A percentile compares a stretch with the other conserved stretches of the same genome.
These are phyloP conservation scores for Epizoanthus stellaris DNA, from an alignment of 92 coral and sea anemone genomes.

Conservation along the genomic window DNA sequence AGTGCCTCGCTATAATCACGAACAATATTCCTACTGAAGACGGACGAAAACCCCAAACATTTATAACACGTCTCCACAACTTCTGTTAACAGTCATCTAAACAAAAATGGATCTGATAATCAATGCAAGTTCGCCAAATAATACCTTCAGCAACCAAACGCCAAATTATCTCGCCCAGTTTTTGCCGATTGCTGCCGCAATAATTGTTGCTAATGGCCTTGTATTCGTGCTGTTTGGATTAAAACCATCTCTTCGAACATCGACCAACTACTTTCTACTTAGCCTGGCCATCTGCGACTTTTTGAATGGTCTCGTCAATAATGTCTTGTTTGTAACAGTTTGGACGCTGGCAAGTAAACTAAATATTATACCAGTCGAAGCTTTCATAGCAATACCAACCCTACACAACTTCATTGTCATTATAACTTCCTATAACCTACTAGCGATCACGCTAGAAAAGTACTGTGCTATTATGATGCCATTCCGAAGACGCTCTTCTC, in stretches of 20 bases:
- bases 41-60: no score
- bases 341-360: background rate
- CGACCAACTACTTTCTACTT: conserved; percentile 17
- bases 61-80: no score
- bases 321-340: background rate
- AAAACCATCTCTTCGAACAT: background rate
- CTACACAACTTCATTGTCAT: conserved; percentile 28
- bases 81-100: no score
- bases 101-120: no score
- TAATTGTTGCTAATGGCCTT: conserved; percentile 4
- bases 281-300: conserved; percentile 24
- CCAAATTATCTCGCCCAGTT: background rate
- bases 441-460: background rate
- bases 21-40: no score
- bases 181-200: conserved; percentile 6
- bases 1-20: no score
- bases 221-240: conserved; percentile 14
- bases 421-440: conserved; percentile 11
- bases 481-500: background rate
- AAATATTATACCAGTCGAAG: background rate
- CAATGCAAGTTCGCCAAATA: no score
- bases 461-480: conserved; percentile 17
- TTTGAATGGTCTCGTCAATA: conserved; percentile 1
- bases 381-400: background rate
- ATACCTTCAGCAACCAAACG: no score